phyloP scores from a whole-genome alignment of 2,113 vertebrate genomes.

The Nycticryphes semicollaris region DNA sequence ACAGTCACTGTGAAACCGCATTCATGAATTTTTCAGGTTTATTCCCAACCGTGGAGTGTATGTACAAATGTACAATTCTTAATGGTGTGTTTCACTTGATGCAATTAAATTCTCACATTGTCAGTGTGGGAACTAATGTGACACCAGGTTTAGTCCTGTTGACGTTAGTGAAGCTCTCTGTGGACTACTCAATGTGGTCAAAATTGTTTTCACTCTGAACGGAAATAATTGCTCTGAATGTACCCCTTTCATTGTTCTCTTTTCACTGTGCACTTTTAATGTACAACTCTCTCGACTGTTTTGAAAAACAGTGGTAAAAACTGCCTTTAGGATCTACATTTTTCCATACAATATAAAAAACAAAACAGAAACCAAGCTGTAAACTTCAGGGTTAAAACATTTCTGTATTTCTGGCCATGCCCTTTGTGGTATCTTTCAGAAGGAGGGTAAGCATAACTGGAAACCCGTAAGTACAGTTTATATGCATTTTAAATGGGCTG shows the following conservation, averaged over 20 bases:
- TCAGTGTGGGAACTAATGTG: neutral
- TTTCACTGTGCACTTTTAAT: neutral
- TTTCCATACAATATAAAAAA: neutral
- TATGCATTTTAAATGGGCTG: slow-evolving; percentile 46
- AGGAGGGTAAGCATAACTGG: slow-evolving; percentile 37
- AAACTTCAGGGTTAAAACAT: neutral
- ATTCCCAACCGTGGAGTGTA: neutral
- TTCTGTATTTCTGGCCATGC: neutral
- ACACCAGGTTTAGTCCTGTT: neutral
- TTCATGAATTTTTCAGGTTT: neutral
- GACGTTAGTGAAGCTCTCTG: neutral
- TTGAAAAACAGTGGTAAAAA: neutral
- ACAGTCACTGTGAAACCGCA: neutral
- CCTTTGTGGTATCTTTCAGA: slow-evolving; percentile 47
- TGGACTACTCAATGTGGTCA: neutral
- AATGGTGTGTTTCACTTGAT: neutral
- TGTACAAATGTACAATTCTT: neutral
- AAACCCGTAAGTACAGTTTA: neutral
- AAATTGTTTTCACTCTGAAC: neutral
- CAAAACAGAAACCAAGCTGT: neutral
- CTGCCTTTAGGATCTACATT: neutral
- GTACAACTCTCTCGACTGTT: neutral
- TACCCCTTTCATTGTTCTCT: neutral
- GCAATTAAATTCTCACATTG: neutral
- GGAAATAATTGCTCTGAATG: neutral